Conservation (phyloP, 1,140 invertebrate genomes). For the Drosophila repleta region DNA sequence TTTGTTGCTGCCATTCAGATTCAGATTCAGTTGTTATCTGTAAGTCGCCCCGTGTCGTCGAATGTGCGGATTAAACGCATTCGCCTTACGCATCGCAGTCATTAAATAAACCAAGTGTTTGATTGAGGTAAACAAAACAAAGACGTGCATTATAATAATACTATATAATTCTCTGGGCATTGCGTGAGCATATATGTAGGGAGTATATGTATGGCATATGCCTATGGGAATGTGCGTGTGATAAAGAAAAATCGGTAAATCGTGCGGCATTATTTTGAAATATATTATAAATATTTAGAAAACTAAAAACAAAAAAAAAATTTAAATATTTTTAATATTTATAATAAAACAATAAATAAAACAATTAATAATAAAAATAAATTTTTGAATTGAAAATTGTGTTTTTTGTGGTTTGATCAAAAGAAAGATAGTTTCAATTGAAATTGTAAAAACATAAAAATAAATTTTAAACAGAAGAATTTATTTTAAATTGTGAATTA, state of each 20-base stretch:
- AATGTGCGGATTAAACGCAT: conserved; percentile 22
- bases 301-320: background rate
- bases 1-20: conserved; percentile 52
- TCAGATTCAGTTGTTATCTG: conserved; percentile 75
- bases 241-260: background rate
- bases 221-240: background rate
- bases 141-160: conserved; percentile 1
- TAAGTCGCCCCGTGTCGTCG: conserved; percentile 64
- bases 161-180: background rate
- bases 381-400: background rate
- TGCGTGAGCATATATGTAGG: background rate
- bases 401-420: too few species aligned
- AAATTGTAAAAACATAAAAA: background rate
- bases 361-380: background rate
- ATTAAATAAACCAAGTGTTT: conserved; percentile 9
- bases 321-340: background rate
- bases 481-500: conserved; percentile 1
- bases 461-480: background rate
- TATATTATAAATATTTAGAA: background rate
- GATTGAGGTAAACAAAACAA: conserved; percentile 28
- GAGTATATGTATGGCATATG: conserved; percentile 1
- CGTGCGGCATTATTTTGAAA: conserved; percentile 8
- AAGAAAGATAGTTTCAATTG: background rate
- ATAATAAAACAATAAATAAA: background rate
- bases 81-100: conserved; percentile 9